These are phyloP conservation scores for Strix uralensis DNA, from an alignment of 2,113 vertebrate species.

Conservation along the genomic window DNA sequence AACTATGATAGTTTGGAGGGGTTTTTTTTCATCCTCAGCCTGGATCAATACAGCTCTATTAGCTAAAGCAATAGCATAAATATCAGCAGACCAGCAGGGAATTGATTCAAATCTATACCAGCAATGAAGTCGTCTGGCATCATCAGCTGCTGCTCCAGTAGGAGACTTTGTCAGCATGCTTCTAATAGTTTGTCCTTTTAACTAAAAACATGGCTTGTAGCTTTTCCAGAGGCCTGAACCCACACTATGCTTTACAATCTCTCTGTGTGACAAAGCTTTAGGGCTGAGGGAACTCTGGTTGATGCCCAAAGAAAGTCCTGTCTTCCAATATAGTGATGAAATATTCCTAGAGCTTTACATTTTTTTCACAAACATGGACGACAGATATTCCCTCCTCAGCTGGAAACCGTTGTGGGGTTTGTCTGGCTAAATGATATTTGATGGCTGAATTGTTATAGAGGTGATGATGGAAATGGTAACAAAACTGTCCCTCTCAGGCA, in stretches of 20 bases:
- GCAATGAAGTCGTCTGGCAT: background rate
- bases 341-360: background rate
- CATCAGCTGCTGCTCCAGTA: background rate
- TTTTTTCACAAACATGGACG: background rate
- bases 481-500: background rate
- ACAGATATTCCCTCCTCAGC: background rate
- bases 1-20: background rate
- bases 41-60: background rate
- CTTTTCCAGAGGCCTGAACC: background rate
- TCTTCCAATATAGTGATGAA: background rate
- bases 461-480: background rate
- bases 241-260: background rate
- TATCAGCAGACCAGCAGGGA: constrained; percentile 20
- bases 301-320: background rate
- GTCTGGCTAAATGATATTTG: background rate
- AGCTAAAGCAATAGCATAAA: constrained; percentile 1
- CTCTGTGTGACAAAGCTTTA: background rate
- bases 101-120: background rate
- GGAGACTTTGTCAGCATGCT: background rate
- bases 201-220: background rate
- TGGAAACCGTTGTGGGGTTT: background rate
- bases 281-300: background rate
- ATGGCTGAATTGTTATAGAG: background rate
- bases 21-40: background rate
- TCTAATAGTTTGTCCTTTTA: background rate